Evolutionary conservation across 1,140 invertebrate genomes (phyloP), one percentile per base, ranked within the genome.

Genomic region (Heliconius hermathena): DNA sequence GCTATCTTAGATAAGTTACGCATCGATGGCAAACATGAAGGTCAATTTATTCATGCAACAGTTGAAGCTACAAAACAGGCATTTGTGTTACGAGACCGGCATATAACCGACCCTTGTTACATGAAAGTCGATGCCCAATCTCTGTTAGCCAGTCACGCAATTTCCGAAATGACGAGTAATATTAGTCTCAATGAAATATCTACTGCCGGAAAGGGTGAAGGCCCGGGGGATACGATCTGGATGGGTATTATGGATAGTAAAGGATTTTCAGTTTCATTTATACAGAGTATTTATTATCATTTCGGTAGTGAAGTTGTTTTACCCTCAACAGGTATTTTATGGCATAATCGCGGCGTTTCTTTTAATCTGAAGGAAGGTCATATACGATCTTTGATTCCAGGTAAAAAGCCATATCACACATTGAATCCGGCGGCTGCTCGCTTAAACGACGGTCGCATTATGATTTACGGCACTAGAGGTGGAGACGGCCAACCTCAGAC

Each of bases 61-160:
- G 89, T 94, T 72, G 93, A 93, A 89, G 90, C 91, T 78, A 93
- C 93, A 77, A 93, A 93, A 83, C 88, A 91, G 82, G 89, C 87
- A 73, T 93, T 93, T 83, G 74, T 85, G 73, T 74, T 94, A 75
- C 86, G 92, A 74, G 90, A 94, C 83, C 60, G 89, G 78, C 87
- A 92, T 76, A 88, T 94, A 76, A 93, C 90, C 22, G 93, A 94
- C 82, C 93, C 91, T 38, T 78, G 79, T 57, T 87, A 88, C 72
- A 93, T 94, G 91, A 89, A 86, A 82, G 80, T 88, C 33, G 83
- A 90, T 79, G 80, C 90, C 60, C 81, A 89, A 82, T 86, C 83
- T 71, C 79, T 94, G 52, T 76, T 93, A 79, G 78, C 84, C 13
- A 79, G 77, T 76, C 71, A 82, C 60, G 84, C 81, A 71, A 87